These are phyloP conservation scores for Dicrostonyx torquatus DNA, from an alignment of 2,797 vertebrate species.

Conservation along the genomic window DNA sequence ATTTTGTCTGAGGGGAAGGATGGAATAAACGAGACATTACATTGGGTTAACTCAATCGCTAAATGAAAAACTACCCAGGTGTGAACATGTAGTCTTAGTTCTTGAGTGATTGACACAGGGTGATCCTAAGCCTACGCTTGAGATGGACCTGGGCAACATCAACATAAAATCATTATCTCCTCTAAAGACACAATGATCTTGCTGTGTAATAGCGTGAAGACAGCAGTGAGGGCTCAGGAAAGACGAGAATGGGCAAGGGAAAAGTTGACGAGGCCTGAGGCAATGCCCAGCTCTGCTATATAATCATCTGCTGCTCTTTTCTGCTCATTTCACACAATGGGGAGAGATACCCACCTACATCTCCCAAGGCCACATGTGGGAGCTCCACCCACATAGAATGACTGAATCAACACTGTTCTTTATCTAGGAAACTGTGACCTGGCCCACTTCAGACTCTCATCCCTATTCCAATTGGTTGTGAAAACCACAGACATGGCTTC, in stretches of 20 bases:
- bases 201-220: not conserved
- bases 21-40: not conserved
- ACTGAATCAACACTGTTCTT: not conserved
- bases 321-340: not conserved
- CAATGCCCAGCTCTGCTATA: not conserved
- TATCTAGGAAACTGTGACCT: not conserved
- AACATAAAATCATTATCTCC: not conserved
- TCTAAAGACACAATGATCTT: not conserved
- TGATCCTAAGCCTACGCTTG: not conserved
- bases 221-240: not conserved
- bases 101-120: not conserved
- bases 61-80: not conserved
- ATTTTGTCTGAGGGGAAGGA: not conserved
- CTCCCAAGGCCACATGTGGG: not conserved
- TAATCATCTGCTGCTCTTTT: not conserved
- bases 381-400: not conserved
- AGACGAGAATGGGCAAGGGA: not conserved
- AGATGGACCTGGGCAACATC: not conserved
- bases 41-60: not conserved
- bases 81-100: too few relatives aligned
- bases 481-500: not conserved
- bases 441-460: not conserved
- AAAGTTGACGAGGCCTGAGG: not conserved
- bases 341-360: conserved; percentile 14
- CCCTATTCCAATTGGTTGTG: not conserved